Percentiles rank a stretch among this genome's conserved stretches.
These are phyloP conservation scores for Eupithecia tripunctaria DNA, from an alignment of 2,888 invertebrate genomes.

Conservation along the genomic window DNA sequence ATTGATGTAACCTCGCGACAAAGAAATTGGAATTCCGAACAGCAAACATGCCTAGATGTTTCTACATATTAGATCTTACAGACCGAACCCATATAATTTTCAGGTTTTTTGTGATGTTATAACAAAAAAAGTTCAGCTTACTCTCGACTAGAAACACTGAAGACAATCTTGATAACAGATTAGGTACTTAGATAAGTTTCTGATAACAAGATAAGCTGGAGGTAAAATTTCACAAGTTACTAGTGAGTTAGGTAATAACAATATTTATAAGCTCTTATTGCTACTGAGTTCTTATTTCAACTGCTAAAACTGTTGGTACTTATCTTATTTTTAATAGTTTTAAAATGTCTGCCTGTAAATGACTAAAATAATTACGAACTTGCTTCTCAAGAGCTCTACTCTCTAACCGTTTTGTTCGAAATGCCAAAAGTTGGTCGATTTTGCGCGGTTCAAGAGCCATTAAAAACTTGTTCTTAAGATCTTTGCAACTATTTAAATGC, in stretches of 20 bases:
- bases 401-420: conserved; percentile 21
- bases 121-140: neutral
- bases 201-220: too few species aligned
- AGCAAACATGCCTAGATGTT: conserved; percentile 5
- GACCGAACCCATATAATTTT: conserved; percentile 2
- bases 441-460: conserved; percentile 32
- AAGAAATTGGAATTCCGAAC: conserved; percentile 21
- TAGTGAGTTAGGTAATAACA: neutral
- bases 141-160: neutral
- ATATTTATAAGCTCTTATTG: neutral
- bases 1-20: conserved; percentile 17
- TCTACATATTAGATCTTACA: too few species aligned
- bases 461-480: conserved; percentile 28
- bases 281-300: neutral
- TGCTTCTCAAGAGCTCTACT: conserved; percentile 20
- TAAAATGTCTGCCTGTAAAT: conserved; percentile 18
- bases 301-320: neutral
- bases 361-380: conserved; percentile 23
- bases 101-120: neutral
- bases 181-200: neutral
- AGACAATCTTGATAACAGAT: neutral
- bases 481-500: conserved; percentile 31
- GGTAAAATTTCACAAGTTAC: neutral
- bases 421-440: conserved; percentile 27
- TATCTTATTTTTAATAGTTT: conserved; percentile 11